Evolutionary conservation across 2,888 invertebrate genomes (phyloP).

Genomic region (Thelaira solivaga): DNA sequence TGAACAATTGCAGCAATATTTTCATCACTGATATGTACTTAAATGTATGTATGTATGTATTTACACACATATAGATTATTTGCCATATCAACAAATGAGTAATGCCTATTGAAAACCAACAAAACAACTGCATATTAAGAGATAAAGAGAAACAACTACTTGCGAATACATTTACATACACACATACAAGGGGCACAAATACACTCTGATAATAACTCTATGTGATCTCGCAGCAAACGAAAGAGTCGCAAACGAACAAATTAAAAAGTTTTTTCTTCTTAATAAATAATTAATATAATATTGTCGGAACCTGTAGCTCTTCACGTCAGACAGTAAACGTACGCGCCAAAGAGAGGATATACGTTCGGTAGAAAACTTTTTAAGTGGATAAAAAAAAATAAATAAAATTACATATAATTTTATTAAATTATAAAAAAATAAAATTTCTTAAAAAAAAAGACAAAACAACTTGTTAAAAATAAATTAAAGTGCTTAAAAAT

Average conservation of each 20-base stretch:
- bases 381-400: conserved; percentile 23
- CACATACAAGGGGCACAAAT: neutral
- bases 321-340: conserved; percentile 69
- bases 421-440: conserved; percentile 62
- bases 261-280: conserved; percentile 39
- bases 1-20: neutral
- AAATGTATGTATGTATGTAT: too few species aligned
- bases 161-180: neutral
- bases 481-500: too few species aligned
- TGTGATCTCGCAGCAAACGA: conserved; percentile 35
- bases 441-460: too few species aligned
- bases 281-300: conserved; percentile 69
- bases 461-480: too few species aligned
- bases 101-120: neutral
- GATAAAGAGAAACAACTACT: conserved; percentile 46
- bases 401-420: conserved; percentile 54
- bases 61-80: neutral
- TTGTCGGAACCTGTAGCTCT: conserved; percentile 67
- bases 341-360: conserved; percentile 65
- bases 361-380: neutral
- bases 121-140: neutral
- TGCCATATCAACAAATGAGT: conserved; percentile 32
- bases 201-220: conserved; percentile 35
- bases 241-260: conserved; percentile 32
- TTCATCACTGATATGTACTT: conserved; percentile 11